Conservation (phyloP, 2,888 invertebrate species). For the Craniophora ligustri region DNA sequence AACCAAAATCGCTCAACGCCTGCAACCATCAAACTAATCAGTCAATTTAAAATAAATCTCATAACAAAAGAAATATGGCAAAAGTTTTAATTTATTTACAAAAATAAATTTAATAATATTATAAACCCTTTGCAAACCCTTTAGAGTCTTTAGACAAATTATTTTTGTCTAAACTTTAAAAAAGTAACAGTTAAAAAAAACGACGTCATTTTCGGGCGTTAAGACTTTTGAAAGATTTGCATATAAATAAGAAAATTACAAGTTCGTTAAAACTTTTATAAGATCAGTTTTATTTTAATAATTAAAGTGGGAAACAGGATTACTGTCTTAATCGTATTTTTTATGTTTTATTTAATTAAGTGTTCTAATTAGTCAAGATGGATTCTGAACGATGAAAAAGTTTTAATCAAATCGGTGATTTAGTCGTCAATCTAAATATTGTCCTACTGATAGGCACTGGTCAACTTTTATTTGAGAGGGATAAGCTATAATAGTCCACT, state of each 20-base stretch:
- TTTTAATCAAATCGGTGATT: no score
- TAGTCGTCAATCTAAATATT: no score
- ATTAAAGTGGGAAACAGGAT: constrained; percentile 23
- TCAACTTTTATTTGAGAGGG: no score
- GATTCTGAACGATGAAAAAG: no score
- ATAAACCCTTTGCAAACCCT: constrained; percentile 19
- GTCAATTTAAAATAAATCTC: not conserved
- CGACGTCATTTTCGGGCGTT: constrained; percentile 23
- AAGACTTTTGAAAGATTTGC: constrained; percentile 50
- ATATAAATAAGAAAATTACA: constrained; percentile 57
- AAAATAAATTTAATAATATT: constrained; percentile 1
- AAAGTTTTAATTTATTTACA: constrained; percentile 18
- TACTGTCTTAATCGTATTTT: not conserved
- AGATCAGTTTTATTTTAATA: no score
- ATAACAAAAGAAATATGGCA: not conserved
- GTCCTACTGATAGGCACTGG: no score
- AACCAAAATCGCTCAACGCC: no score
- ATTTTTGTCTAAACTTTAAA: constrained; percentile 38
- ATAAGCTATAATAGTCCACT: no score
- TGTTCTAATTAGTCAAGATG: not conserved
- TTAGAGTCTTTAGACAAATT: constrained; percentile 20
- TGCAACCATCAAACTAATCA: no score
- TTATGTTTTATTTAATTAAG: not conserved
- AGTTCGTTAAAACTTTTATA: constrained; percentile 40
- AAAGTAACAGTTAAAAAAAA: constrained; percentile 45